phyloP scores from a whole-genome alignment of 1,140 invertebrate species.

The Bathynomus jamesi region DNA sequence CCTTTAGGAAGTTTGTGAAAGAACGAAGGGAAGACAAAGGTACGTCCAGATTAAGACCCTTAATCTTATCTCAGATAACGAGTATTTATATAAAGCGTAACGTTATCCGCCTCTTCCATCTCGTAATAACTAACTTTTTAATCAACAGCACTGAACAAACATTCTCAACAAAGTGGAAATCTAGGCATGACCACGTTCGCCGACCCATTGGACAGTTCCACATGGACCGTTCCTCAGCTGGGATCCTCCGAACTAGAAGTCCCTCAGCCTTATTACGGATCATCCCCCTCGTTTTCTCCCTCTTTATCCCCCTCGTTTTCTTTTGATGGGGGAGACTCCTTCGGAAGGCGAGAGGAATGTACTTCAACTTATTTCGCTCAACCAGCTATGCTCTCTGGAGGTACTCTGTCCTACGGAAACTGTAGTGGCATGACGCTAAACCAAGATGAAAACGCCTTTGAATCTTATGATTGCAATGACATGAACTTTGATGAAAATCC shows the following conservation, averaged over 20 bases:
- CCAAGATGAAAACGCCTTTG: too few relatives aligned
- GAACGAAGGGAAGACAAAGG: neutral
- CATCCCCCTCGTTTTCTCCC: neutral
- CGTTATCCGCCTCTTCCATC: neutral
- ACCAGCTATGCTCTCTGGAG: neutral
- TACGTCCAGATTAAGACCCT: neutral
- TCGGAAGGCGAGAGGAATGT: neutral
- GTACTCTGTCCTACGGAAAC: neutral
- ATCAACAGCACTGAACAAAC: neutral
- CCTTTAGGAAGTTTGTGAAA: neutral
- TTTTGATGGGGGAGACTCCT: neutral
- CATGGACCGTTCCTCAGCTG: neutral
- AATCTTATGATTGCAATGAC: neutral
- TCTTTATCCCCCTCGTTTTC: neutral
- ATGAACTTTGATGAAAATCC: neutral
- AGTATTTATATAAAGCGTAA: neutral
- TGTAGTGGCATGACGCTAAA: neutral
- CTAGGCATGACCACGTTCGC: neutral
- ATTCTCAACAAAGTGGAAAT: neutral
- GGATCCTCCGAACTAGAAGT: neutral
- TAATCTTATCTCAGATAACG: neutral
- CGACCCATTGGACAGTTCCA: neutral
- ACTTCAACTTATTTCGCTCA: neutral
- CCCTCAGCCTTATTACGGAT: neutral
- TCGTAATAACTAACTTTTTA: neutral